A percentile compares a stretch with the other conserved stretches of the same genome.
Evolutionary conservation across 2,888 invertebrate species (phyloP).

Genomic region (Melanargia galathea): DNA sequence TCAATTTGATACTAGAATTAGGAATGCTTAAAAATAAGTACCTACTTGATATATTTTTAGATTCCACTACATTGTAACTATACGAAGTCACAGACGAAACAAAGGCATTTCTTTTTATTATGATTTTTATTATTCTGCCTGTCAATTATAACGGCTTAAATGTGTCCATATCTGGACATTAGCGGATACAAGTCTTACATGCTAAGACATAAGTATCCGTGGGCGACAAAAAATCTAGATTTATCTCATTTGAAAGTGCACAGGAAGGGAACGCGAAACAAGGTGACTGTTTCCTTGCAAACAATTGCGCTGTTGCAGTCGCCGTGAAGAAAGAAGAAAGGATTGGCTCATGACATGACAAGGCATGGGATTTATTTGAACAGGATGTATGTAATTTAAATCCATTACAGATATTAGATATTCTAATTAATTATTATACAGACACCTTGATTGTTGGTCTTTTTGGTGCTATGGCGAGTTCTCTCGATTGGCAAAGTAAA

Average conservation of each 20-base stretch:
- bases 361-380: not conserved
- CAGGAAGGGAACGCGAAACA: conserved; percentile 15
- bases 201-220: conserved; percentile 20
- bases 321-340: not conserved
- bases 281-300: conserved; percentile 22
- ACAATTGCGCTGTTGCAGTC: not conserved
- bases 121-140: not conserved
- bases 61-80: too few species aligned
- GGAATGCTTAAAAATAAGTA: too few species aligned
- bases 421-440: too few species aligned
- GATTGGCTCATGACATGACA: conserved; percentile 1
- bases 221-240: conserved; percentile 19
- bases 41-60: too few species aligned
- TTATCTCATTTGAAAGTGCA: conserved; percentile 8
- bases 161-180: not conserved
- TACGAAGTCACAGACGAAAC: too few species aligned
- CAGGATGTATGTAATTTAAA: not conserved
- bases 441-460: not conserved
- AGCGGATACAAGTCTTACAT: conserved; percentile 6
- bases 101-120: not conserved
- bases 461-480: too few species aligned
- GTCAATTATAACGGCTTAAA: not conserved
- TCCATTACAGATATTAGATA: too few species aligned
- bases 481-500: too few species aligned
- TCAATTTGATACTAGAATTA: too few species aligned